Conservation (phyloP, 2,888 invertebrate genomes). For the Maniola hyperantus region DNA sequence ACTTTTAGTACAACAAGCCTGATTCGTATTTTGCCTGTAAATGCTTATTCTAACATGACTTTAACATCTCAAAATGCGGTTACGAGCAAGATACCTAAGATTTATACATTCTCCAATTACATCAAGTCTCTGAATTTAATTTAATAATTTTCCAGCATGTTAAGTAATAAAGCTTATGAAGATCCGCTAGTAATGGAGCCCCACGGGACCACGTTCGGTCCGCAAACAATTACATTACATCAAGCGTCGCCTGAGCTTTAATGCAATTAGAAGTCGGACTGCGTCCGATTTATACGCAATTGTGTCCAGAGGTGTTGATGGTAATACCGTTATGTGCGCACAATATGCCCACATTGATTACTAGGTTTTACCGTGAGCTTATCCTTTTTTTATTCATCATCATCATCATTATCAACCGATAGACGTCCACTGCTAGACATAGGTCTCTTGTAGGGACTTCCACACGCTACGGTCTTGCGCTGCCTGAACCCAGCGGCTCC, state of each 20-base stretch:
- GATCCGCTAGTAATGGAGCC: conserved; percentile 29
- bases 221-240: conserved; percentile 62
- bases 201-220: conserved; percentile 46
- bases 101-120: too few relatives aligned
- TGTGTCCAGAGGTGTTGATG: conserved; percentile 39
- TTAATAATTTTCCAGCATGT: neutral
- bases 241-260: conserved; percentile 52
- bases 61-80: neutral
- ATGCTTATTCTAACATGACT: too few relatives aligned
- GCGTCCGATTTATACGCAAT: conserved; percentile 53
- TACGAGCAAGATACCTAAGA: neutral
- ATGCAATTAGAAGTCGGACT: conserved; percentile 53
- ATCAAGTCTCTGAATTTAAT: neutral
- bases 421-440: too few relatives aligned
- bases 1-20: too few relatives aligned
- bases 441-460: too few relatives aligned
- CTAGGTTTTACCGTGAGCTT: neutral
- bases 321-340: conserved; percentile 18
- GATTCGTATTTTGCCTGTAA: too few relatives aligned
- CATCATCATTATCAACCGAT: too few relatives aligned
- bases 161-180: neutral
- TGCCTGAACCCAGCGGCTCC: too few relatives aligned
- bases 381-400: too few relatives aligned
- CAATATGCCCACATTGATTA: conserved; percentile 20
- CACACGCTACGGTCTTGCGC: too few relatives aligned